Percentiles rank a stretch among this genome's conserved stretches.
phyloP scores from a whole-genome alignment of 2,797 vertebrate species.

The Sebastiscus tertius region DNA sequence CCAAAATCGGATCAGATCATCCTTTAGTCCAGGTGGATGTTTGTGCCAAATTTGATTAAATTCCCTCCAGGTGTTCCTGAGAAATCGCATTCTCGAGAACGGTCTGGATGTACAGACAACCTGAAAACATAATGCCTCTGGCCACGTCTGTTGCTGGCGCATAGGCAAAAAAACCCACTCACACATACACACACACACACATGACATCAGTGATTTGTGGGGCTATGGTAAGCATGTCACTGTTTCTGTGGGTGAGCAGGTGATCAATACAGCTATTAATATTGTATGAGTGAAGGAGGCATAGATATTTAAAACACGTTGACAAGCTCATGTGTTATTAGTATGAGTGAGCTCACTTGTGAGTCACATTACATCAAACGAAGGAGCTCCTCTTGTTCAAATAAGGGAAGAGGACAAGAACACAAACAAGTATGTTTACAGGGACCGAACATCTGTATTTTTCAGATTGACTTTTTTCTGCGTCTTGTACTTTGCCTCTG shows the following conservation, averaged over 20 bases:
- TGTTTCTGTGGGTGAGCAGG: neutral
- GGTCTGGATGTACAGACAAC: too few species aligned
- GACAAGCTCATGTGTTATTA: neutral
- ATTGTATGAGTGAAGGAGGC: neutral
- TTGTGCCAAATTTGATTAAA: too few species aligned
- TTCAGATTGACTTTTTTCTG: neutral
- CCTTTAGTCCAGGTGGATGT: too few species aligned
- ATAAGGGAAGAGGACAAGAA: conserved; percentile 13
- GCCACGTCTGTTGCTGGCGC: too few species aligned
- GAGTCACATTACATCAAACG: neutral
- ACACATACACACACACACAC: neutral
- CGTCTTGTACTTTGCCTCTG: neutral
- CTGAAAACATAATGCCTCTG: too few species aligned
- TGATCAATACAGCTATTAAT: neutral
- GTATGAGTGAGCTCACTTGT: conserved; percentile 3
- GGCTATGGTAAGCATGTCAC: neutral
- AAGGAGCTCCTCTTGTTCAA: conserved; percentile 7
- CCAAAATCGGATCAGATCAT: too few species aligned
- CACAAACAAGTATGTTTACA: neutral
- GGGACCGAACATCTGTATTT: neutral
- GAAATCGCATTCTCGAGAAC: too few species aligned
- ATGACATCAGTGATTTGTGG: neutral
- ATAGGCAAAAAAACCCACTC: neutral
- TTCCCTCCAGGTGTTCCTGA: too few species aligned
- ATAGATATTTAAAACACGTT: neutral